These are phyloP conservation scores for Sitodiplosis mosellana DNA, from an alignment of 1,140 invertebrate genomes.

Conservation along the genomic window DNA sequence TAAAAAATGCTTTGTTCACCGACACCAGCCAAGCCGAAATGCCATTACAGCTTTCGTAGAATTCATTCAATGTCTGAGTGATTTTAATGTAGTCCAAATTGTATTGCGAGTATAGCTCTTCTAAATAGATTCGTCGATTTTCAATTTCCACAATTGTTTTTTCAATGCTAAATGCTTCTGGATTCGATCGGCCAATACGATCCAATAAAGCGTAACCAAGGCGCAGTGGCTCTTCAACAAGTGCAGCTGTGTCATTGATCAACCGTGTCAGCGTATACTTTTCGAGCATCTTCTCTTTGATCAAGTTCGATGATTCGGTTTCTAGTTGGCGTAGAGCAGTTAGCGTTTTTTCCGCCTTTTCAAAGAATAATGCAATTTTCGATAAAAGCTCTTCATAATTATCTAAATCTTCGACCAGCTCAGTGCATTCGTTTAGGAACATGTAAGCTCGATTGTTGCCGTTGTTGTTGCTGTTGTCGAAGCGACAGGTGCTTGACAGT, in stretches of 20 bases:
- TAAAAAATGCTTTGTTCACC: slow-evolving; percentile 52
- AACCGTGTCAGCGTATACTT: slow-evolving; percentile 42
- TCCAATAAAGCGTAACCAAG: slow-evolving; percentile 57
- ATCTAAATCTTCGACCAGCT: slow-evolving; percentile 54
- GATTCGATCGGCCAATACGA: slow-evolving; percentile 39
- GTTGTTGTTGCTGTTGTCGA: slow-evolving; percentile 46
- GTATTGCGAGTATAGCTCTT: slow-evolving; percentile 46
- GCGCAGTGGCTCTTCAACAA: slow-evolving; percentile 33
- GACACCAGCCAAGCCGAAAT: slow-evolving; percentile 47
- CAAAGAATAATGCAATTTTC: slow-evolving; percentile 55
- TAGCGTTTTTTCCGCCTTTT: slow-evolving; percentile 49
- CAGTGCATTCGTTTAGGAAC: slow-evolving; percentile 50
- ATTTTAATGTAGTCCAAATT: slow-evolving; percentile 52
- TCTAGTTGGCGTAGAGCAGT: slow-evolving; percentile 60
- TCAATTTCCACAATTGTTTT: slow-evolving; percentile 52
- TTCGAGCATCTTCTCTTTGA: slow-evolving; percentile 37
- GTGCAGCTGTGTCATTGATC: slow-evolving; percentile 37
- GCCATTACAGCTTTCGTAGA: slow-evolving; percentile 50
- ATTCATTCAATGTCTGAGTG: slow-evolving; percentile 43
- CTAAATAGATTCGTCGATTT: slow-evolving; percentile 46
- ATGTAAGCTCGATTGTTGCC: slow-evolving; percentile 45
- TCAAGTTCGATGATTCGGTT: slow-evolving; percentile 42
- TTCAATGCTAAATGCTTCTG: slow-evolving; percentile 48
- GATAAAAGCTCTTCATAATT: slow-evolving; percentile 45
- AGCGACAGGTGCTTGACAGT: slow-evolving; percentile 45